These are phyloP conservation scores for Aplidium turbinatum DNA, from an alignment of 23 tunicate species.

Conservation along the genomic window DNA sequence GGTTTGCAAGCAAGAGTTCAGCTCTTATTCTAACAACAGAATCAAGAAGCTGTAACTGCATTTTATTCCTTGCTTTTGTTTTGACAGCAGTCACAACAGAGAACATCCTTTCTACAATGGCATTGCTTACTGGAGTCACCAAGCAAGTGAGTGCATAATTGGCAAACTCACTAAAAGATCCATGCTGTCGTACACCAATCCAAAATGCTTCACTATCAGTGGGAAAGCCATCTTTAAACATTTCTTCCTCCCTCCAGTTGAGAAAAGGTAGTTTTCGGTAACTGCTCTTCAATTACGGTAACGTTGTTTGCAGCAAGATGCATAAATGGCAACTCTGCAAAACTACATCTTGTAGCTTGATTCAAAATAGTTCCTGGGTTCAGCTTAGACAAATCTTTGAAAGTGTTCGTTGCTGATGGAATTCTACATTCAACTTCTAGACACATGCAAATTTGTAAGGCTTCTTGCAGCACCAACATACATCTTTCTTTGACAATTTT, in stretches of 20 bases:
- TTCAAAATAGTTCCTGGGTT: neutral
- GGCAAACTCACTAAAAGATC: slow-evolving; percentile 19
- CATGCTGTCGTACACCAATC: slow-evolving; percentile 28
- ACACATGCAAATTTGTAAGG: too few species aligned
- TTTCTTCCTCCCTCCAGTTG: slow-evolving; percentile 14
- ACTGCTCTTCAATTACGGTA: slow-evolving; percentile 26
- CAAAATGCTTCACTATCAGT: slow-evolving; percentile 29
- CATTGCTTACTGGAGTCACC: slow-evolving; percentile 23
- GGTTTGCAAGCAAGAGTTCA: neutral
- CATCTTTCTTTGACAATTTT: slow-evolving; percentile 11
- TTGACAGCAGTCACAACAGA: slow-evolving; percentile 12
- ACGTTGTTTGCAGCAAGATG: slow-evolving; percentile 7
- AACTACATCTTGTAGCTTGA: neutral
- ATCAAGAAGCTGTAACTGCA: slow-evolving; percentile 9
- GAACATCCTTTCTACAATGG: slow-evolving; percentile 24
- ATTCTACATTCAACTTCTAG: slow-evolving; percentile 8
- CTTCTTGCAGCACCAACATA: slow-evolving; percentile 1
- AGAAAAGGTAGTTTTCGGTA: slow-evolving; percentile 24
- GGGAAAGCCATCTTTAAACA: slow-evolving; percentile 12
- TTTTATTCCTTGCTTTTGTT: slow-evolving; percentile 24
- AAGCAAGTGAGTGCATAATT: slow-evolving; percentile 27
- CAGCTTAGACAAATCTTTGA: slow-evolving; percentile 5
- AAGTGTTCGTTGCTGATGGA: slow-evolving; percentile 14
- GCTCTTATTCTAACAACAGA: slow-evolving; percentile 24
- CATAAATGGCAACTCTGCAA: slow-evolving; percentile 24